Percentiles rank a stretch among this genome's conserved stretches.
Conservation (phyloP, 2,888 invertebrate genomes). For the Ophraella communa region DNA sequence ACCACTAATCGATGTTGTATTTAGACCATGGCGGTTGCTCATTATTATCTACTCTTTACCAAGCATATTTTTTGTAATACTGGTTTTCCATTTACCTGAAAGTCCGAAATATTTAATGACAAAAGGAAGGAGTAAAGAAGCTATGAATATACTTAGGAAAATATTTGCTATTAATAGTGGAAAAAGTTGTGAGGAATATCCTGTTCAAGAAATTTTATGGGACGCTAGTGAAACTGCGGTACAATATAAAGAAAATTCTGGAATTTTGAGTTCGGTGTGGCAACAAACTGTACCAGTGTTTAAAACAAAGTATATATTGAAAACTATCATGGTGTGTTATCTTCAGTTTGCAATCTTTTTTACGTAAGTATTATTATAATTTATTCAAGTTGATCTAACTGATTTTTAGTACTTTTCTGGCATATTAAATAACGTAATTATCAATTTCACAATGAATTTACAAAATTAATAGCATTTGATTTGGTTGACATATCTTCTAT, state of each 20-base stretch:
- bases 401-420: no score
- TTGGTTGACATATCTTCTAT: no score
- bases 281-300: constrained; percentile 57
- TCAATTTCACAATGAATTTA: no score
- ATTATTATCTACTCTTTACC: constrained; percentile 56
- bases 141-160: constrained; percentile 50
- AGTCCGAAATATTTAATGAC: constrained; percentile 58
- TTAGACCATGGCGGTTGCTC: constrained; percentile 56
- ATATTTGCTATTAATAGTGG: constrained; percentile 55
- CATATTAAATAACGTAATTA: no score
- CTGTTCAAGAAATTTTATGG: constrained; percentile 51
- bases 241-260: constrained; percentile 36
- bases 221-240: constrained; percentile 44
- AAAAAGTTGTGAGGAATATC: constrained; percentile 49
- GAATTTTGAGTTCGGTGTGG: constrained; percentile 53
- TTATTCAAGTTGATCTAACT: no score
- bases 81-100: constrained; percentile 55
- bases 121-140: constrained; percentile 51
- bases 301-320: constrained; percentile 47
- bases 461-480: no score
- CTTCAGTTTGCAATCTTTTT: constrained; percentile 59
- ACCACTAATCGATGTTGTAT: constrained; percentile 48
- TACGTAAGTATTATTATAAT: constrained; percentile 53
- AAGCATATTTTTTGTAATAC: constrained; percentile 49
- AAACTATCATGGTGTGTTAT: constrained; percentile 56